Percentiles rank a stretch among this genome's conserved stretches.
These are phyloP conservation scores for Naja naja DNA, from an alignment of 2,113 vertebrate genomes.

Conservation along the genomic window DNA sequence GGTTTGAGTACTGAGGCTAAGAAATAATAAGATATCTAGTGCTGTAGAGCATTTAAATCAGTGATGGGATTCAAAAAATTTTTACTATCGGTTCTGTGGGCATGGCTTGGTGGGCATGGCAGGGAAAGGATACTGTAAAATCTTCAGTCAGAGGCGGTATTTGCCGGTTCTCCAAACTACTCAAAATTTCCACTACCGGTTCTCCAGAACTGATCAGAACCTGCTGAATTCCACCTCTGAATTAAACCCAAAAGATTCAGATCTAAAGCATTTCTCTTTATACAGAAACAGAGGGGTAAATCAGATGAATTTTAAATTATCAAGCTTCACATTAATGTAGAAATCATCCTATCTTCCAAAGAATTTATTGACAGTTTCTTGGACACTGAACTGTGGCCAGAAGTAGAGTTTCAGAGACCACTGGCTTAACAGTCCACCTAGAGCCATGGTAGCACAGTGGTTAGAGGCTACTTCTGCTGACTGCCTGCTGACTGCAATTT, in stretches of 20 bases:
- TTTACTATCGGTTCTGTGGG: too few species aligned
- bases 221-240: too few species aligned
- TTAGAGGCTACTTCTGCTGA: too few species aligned
- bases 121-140: too few species aligned
- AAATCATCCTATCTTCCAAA: neutral
- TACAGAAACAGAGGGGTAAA: neutral
- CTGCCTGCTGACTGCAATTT: too few species aligned
- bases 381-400: neutral
- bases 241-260: neutral
- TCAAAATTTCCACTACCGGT: too few species aligned
- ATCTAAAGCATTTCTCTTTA: neutral
- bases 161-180: too few species aligned
- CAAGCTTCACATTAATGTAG: neutral
- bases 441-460: neutral
- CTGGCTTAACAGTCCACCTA: neutral
- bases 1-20: neutral
- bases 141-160: too few species aligned
- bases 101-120: too few species aligned
- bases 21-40: neutral
- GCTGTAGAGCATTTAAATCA: neutral
- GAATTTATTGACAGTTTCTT: neutral
- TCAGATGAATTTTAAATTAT: neutral
- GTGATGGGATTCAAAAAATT: too few species aligned
- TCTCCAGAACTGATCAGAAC: too few species aligned
- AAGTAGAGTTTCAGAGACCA: neutral